Percentiles rank a stretch among this genome's conserved stretches.
phyloP scores from a whole-genome alignment of 2,888 invertebrate species.

The Cheilosia impressa region DNA sequence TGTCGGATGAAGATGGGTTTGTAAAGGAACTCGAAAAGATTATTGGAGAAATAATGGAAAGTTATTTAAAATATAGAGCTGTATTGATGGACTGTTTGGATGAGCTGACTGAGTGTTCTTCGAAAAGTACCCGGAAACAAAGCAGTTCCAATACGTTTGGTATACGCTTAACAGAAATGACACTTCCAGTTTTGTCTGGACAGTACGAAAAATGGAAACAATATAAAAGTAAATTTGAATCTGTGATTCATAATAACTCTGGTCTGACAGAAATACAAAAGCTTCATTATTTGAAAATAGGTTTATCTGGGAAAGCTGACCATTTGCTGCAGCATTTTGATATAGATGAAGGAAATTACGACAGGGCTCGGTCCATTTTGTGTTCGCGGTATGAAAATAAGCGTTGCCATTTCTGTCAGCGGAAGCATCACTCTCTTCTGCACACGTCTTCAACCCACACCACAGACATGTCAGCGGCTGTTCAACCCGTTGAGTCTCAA shows the following conservation, averaged over 20 bases:
- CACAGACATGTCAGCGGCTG: neutral
- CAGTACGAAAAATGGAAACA: neutral
- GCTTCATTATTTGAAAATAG: too few species aligned
- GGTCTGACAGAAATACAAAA: neutral
- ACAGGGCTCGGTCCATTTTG: too few species aligned
- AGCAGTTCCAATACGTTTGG: neutral
- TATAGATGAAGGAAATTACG: too few species aligned
- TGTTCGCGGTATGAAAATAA: too few species aligned
- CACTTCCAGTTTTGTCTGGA: neutral
- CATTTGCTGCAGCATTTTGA: too few species aligned
- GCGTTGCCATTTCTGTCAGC: slow-evolving; percentile 8
- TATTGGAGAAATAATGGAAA: neutral
- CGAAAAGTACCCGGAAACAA: neutral
- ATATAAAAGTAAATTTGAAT: too few species aligned
- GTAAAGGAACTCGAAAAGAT: too few species aligned
- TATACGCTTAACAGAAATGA: neutral
- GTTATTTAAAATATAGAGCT: neutral
- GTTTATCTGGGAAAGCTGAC: too few species aligned
- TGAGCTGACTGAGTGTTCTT: neutral
- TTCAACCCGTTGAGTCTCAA: too few species aligned
- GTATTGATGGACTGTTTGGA: neutral
- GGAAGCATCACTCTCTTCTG: too few species aligned
- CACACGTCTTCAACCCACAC: too few species aligned
- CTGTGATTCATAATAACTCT: too few species aligned
- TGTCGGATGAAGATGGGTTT: neutral